phyloP scores from a whole-genome alignment of 1,140 invertebrate species.

The Oncopeltus fasciatus region DNA sequence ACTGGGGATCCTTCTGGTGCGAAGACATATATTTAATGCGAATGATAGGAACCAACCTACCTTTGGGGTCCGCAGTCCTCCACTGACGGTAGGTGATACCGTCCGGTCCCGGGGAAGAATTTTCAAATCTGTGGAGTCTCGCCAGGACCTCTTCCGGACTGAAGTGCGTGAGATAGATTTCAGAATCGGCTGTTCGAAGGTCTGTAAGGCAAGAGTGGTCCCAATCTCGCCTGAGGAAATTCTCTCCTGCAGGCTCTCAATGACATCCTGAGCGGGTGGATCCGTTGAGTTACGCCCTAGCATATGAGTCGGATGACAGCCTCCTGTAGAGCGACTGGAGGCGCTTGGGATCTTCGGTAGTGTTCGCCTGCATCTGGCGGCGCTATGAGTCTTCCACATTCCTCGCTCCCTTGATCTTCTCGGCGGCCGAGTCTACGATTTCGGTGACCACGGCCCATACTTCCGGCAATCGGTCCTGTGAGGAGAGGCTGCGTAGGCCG shows the following conservation, averaged over 20 bases:
- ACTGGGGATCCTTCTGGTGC: conserved; percentile 11
- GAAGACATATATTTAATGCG: conserved; percentile 18
- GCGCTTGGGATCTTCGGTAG: not conserved
- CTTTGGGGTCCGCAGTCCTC: not conserved
- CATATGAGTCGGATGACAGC: not conserved
- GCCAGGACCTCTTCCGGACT: not conserved
- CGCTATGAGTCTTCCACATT: too few relatives aligned
- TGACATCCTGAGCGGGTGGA: not conserved
- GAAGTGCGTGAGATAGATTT: not conserved
- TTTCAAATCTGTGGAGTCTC: not conserved
- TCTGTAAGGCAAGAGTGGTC: not conserved
- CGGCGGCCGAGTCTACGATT: too few relatives aligned
- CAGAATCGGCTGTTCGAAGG: not conserved
- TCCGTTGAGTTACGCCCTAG: too few relatives aligned
- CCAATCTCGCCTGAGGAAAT: too few relatives aligned
- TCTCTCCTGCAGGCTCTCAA: not conserved
- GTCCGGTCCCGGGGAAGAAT: not conserved
- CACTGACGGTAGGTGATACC: not conserved
- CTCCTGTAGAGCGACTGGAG: not conserved
- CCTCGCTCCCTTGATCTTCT: too few relatives aligned
- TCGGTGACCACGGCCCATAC: too few relatives aligned
- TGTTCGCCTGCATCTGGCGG: too few relatives aligned
- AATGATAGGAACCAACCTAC: conserved; percentile 12
- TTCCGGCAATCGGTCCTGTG: too few relatives aligned
- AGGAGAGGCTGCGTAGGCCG: too few relatives aligned